Evolutionary conservation across 2,113 vertebrate species (phyloP), one percentile per base, ranked within the genome.

Genomic region (Nibea coibor): DNA sequence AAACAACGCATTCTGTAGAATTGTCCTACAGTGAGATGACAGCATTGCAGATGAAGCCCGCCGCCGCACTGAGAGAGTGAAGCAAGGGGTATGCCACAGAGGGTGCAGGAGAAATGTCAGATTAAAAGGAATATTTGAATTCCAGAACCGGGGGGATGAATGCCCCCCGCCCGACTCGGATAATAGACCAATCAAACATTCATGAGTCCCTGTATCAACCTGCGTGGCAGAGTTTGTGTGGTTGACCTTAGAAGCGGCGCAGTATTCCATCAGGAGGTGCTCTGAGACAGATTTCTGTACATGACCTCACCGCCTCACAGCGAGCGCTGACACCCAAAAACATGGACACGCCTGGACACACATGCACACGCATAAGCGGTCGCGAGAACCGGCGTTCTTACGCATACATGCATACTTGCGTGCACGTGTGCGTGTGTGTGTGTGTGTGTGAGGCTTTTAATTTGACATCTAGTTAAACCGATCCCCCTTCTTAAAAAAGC

Each of bases 141-240:
- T 88, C 75, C 68, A 58, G 80, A 89, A 87, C 39, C 10, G 54
- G 61, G 72, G 72, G 84, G 31, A 84, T 85, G 72, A 88, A 87
- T 83, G 85, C 81, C 81, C 62, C 62, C 81, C 58, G 5, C 77
- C 80, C 59, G 53, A 50, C 64, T 50, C 17, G 83, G 86, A 89
- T 92, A 92, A 93, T 91, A 87, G 90, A 85, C 83, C 80, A 89
- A 92, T 93, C 89, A 91, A 92, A 93, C 86, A 91, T 91, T 92
- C 76, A 92, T 83, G 88, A 89, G 75, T 77, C 78, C 62, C 83
- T 75, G 82, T 83, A 73, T 87, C 86, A 92, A 89, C 84, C 74
- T 67, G 83, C 4, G 65, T 65, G 84, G 85, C 67, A 42, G 72
- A 79, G 82, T 82, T 86, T 80, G 83, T 72, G 68, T 31, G n/a